Percentiles rank a stretch among this genome's conserved stretches.
These are phyloP conservation scores for Lates japonicus DNA, from an alignment of 2,797 vertebrate species.

Conservation along the genomic window DNA sequence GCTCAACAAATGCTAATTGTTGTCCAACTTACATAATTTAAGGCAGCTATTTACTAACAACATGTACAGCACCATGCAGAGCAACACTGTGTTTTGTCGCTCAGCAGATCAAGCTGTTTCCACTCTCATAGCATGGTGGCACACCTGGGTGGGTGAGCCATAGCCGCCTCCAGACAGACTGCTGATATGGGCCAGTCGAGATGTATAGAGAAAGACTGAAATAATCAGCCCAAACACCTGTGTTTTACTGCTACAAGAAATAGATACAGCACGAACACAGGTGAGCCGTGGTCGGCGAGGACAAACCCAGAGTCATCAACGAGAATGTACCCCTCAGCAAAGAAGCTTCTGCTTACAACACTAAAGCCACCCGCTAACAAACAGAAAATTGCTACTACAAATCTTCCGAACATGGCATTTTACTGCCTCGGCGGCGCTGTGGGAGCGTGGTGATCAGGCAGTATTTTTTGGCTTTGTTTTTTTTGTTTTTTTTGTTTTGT, in stretches of 20 bases:
- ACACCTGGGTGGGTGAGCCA: constrained; percentile 70
- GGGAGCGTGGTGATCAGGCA: constrained; percentile 58
- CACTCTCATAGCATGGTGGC: constrained; percentile 60
- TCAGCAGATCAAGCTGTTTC: constrained; percentile 69
- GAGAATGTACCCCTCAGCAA: constrained; percentile 62
- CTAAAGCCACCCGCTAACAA: constrained; percentile 39
- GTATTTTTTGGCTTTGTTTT: constrained; percentile 46
- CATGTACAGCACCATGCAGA: background rate
- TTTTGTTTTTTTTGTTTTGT: constrained; percentile 32
- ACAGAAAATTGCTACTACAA: constrained; percentile 63
- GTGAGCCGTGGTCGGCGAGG: constrained; percentile 42
- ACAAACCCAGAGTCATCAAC: constrained; percentile 51
- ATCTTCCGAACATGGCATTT: constrained; percentile 65
- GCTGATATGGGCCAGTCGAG: constrained; percentile 58
- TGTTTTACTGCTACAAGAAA: constrained; percentile 59
- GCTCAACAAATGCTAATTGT: constrained; percentile 38
- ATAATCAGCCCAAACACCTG: constrained; percentile 69
- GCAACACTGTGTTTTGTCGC: constrained; percentile 61
- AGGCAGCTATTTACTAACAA: background rate
- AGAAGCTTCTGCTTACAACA: constrained; percentile 52
- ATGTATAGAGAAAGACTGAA: constrained; percentile 52
- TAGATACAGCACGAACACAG: constrained; percentile 55
- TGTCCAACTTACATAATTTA: constrained; percentile 25
- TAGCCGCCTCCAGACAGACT: constrained; percentile 68
- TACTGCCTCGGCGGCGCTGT: constrained; percentile 44